Base-by-base conservation (phyloP, 2,888 invertebrate species). In the Ernsta delagoae region DNA sequence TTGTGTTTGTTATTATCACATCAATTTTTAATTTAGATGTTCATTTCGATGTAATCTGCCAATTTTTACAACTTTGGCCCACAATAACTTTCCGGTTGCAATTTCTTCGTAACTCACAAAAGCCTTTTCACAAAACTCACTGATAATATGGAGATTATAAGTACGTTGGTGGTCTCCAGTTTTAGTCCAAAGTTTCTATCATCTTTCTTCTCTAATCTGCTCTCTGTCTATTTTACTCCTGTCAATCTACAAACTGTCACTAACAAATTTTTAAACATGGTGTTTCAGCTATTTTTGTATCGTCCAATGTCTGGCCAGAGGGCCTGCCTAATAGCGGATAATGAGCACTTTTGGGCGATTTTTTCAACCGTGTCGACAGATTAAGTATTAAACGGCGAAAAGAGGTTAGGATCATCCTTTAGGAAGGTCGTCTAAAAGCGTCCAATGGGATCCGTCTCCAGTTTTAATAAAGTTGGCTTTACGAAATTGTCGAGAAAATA, bases 311-410 rank as follows among this genome's bases (percentile, higher is more conserved):
- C n/a, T 39, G 57, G 6, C 36, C 36, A 50, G 7, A 45, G n/a
- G n/a, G 45, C 45, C 45, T 5, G n/a, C 53, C 36, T 57, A 57
- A 57, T 57, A n/a, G 57, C 39, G 12, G 57, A 36, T 36, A 59
- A 39, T 59, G 57, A 39, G 16, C 12, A 34, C 34, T 39, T 59
- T 59, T 59, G 5, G 12, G 57, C 39, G 57, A 59, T 39, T 59
- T 39, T 59, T 59, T 59, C 57, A 39, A 59, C 39, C 57, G 39
- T 59, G 57, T 59, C 57, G 57, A 59, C 57, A 39, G 57, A 59
- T 59, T 59, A 59, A 59, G 57, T 59, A 59, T 59, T 59, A 39
- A 59, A 39, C 57, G 57, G n/a, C 57, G 39, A 59, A 59, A 59
- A 39, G 39, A 39, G 57, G 36, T 39, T 39, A n/a, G 39, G 57